phyloP scores from a whole-genome alignment of 1,140 invertebrate genomes.

The Aphis gossypii region DNA sequence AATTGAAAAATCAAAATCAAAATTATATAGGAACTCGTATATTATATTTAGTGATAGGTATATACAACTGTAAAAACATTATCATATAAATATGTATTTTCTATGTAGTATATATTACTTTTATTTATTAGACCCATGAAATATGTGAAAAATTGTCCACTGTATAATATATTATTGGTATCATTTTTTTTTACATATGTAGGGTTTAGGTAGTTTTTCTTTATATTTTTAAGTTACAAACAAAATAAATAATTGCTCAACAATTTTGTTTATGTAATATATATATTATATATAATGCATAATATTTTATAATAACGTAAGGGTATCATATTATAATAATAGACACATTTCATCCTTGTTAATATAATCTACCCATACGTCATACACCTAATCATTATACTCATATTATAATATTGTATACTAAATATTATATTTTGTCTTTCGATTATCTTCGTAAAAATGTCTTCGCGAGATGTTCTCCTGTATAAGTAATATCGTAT shows the following conservation, averaged over 20 bases:
- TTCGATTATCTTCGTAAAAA: background rate
- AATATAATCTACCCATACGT: background rate
- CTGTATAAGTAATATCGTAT: background rate
- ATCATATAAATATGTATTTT: background rate
- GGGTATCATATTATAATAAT: background rate
- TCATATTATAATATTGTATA: background rate
- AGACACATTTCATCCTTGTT: background rate
- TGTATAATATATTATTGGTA: background rate
- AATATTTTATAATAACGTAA: background rate
- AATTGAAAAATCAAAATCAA: constrained; percentile 19
- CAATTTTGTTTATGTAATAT: constrained; percentile 15
- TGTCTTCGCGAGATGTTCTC: background rate
- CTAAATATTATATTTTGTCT: background rate
- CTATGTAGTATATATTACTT: background rate
- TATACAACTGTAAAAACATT: constrained; percentile 17
- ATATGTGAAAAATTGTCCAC: background rate
- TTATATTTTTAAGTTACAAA: constrained; percentile 9
- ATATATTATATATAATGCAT: background rate
- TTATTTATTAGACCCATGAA: constrained; percentile 15
- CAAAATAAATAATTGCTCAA: constrained; percentile 35
- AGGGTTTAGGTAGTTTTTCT: background rate
- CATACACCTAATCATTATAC: background rate
- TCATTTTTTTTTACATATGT: background rate
- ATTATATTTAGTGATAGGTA: background rate
- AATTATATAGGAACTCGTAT: background rate